Evolutionary conservation across 2,888 invertebrate species (phyloP), one percentile per base, ranked within the genome.

Genomic region (Drosophila tanythrix): DNA sequence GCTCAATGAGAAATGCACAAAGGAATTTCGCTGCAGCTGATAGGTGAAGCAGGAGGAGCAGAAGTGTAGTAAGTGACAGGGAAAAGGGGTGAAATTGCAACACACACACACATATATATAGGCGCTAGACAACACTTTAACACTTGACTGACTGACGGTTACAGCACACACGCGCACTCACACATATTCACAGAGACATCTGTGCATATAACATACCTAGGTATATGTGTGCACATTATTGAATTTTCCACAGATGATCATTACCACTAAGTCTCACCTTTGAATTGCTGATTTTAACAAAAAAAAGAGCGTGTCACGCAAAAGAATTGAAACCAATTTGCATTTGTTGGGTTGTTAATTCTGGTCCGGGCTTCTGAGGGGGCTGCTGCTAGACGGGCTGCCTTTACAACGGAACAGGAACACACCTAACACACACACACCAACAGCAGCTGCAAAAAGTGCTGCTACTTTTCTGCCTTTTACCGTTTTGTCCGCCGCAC

Each of bases 381-480:
- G 63, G 79, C 77, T 78, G 78, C 72, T 77, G 72, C 72, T 77
- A 81, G 50, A 76, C 70, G 63, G 51, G 68, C 67, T 80, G 78
- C 74, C 58, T 68, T 82, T 65, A 79, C 70, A 75, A 79, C 66
- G 79, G 82, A 82, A 82, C 79, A 79, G 75, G 79, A 79, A 79
- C 75, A 82, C 74, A 74, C 74, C 79, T 60, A 70, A 79, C 86
- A 80, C 82, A 73, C 83, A 82, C 82, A 81, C 89, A 77, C 83
- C 72, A 67, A 77, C 82, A 84, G 89, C 88, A 83, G 83, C 83
- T 83, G 88, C 82, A 71, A 83, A 85, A 88, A 83, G 69, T 74
- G 80, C 80, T 79, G 70, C 80, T 79, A 64, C 82, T 67, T 79
- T 79, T 76, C 68, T 68, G 75, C 65, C 67, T 79, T 81, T 85